Percentiles rank a stretch among this genome's conserved stretches.
Evolutionary conservation across 2,797 vertebrate genomes (phyloP).

Genomic region (Heterohyrax brucei): DNA sequence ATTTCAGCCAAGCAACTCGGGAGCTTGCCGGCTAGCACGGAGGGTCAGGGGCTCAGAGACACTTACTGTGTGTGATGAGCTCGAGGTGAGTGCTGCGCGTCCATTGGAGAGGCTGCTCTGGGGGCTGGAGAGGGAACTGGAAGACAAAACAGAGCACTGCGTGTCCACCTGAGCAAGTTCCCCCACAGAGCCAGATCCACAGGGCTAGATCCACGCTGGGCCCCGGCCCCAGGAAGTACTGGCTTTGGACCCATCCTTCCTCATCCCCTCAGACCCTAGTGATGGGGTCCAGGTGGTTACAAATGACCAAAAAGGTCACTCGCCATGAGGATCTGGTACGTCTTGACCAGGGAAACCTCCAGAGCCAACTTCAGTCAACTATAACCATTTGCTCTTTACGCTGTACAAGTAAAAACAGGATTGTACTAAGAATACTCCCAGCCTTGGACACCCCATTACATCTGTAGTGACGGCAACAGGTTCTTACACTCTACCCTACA

Average conservation of each 20-base stretch:
- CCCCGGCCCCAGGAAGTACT: neutral
- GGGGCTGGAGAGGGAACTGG: slow-evolving; percentile 91
- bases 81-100: slow-evolving; percentile 92
- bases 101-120: slow-evolving; percentile 94
- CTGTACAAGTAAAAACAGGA: neutral
- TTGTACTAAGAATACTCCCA: neutral
- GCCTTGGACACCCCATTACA: neutral
- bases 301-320: slow-evolving; percentile 20
- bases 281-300: neutral
- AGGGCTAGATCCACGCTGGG: neutral
- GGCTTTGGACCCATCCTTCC: neutral
- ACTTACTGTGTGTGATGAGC: slow-evolving; percentile 95
- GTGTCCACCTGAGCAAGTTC: neutral
- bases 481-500: neutral
- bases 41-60: neutral
- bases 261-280: neutral
- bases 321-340: neutral
- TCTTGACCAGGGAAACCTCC: slow-evolving; percentile 1
- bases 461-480: neutral
- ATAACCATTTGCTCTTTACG: neutral
- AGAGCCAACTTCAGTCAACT: neutral
- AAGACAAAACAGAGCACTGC: slow-evolving; percentile 72
- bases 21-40: neutral
- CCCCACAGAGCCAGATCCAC: neutral
- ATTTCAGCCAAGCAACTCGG: neutral